Conservation (phyloP, 53 echinoderm and acorn worm species). For the Crossaster papposus region DNA sequence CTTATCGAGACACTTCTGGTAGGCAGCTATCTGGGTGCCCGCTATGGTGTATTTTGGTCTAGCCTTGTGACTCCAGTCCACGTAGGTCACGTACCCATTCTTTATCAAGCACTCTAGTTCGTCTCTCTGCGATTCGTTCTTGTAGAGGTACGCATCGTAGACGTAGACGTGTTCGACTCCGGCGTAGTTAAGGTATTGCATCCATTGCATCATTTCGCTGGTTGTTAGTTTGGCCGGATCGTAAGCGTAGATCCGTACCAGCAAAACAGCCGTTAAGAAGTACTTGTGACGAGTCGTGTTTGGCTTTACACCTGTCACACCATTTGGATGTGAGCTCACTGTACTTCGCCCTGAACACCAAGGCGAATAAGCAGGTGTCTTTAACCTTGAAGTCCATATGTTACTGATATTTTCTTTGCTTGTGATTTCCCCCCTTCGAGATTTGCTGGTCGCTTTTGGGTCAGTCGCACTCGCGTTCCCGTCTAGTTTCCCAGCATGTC, state of each 20-base stretch:
- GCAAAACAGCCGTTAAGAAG: conserved; percentile 32
- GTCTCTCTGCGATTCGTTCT: conserved; percentile 31
- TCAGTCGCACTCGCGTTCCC: neutral
- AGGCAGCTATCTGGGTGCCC: conserved; percentile 18
- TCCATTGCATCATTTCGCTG: conserved; percentile 18
- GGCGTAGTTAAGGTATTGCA: conserved; percentile 34
- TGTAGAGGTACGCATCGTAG: conserved; percentile 42
- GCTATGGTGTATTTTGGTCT: conserved; percentile 26
- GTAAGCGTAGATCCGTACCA: conserved; percentile 20
- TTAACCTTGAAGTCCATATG: neutral
- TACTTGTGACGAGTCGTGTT: neutral
- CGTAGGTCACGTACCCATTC: conserved; percentile 29
- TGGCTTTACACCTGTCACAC: neutral
- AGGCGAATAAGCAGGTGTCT: neutral
- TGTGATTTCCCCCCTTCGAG: neutral
- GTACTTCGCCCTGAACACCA: conserved; percentile 15
- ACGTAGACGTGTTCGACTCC: conserved; percentile 35
- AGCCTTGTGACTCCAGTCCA: conserved; percentile 39
- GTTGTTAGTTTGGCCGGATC: conserved; percentile 14
- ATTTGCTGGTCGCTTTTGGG: neutral
- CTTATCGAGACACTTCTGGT: conserved; percentile 9
- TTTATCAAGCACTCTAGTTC: neutral
- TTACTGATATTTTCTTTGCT: neutral
- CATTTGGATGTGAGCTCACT: neutral
- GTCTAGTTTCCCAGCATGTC: neutral